Conservation (phyloP, 1,140 invertebrate genomes). For the Apis cerana region DNA sequence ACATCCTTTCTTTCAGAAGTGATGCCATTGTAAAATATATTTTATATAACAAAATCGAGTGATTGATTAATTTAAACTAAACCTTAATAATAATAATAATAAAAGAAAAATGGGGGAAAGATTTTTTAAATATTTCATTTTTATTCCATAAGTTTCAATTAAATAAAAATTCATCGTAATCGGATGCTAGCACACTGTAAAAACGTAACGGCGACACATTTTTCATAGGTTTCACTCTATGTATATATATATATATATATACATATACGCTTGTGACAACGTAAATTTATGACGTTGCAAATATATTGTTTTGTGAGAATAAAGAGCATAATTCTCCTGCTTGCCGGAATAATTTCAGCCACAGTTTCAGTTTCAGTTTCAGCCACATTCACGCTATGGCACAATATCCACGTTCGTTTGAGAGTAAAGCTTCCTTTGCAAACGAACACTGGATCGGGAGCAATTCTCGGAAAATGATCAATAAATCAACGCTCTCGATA, state of each 20-base stretch:
- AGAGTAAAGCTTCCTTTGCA: no score
- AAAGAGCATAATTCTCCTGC: neutral
- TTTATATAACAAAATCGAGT: no score
- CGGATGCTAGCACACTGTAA: constrained; percentile 48
- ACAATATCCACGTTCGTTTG: neutral
- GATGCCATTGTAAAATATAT: no score
- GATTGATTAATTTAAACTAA: neutral
- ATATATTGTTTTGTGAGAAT: neutral
- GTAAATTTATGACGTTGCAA: no score
- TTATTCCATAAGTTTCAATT: constrained; percentile 46
- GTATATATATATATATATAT: neutral
- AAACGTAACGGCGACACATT: constrained; percentile 14
- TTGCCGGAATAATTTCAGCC: neutral
- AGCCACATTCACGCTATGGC: constrained; percentile 14
- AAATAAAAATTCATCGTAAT: constrained; percentile 40
- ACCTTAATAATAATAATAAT: neutral
- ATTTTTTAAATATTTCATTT: constrained; percentile 48
- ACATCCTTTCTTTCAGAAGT: no score
- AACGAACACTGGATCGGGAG: no score
- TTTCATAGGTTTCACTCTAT: constrained; percentile 7
- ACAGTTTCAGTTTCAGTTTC: no score
- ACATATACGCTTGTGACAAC: no score
- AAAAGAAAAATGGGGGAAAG: no score
- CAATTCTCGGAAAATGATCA: no score
- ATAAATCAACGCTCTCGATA: no score